phyloP scores from a whole-genome alignment of 2,888 invertebrate genomes.

The Caenorhabditis sp. region DNA sequence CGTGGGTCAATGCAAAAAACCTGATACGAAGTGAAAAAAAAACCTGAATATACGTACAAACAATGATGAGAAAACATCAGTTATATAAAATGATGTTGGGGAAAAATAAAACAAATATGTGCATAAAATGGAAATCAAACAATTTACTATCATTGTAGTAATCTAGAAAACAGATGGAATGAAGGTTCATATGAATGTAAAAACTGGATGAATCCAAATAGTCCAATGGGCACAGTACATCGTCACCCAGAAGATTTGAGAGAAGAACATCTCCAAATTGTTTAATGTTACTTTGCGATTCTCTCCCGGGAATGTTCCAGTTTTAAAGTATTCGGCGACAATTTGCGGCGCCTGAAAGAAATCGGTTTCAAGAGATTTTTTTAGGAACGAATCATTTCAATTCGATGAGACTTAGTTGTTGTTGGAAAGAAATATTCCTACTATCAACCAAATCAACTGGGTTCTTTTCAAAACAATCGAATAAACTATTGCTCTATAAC shows the following conservation, averaged over 20 bases:
- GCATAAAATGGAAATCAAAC: conserved; percentile 1
- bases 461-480: too few relatives aligned
- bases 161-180: neutral
- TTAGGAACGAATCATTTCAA: too few relatives aligned
- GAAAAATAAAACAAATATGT: neutral
- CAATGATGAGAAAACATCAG: conserved; percentile 34
- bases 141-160: neutral
- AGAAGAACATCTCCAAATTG: conserved; percentile 32
- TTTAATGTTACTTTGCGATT: conserved; percentile 40
- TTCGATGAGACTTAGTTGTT: too few relatives aligned
- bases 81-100: conserved; percentile 21
- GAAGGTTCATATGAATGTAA: conserved; percentile 1
- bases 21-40: too few relatives aligned
- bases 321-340: conserved; percentile 66
- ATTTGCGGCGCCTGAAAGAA: conserved; percentile 56
- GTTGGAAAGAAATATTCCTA: too few relatives aligned
- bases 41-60: conserved; percentile 37
- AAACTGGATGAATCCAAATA: conserved; percentile 59
- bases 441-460: too few relatives aligned
- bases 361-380: too few relatives aligned
- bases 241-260: conserved; percentile 63
- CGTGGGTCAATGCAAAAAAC: too few relatives aligned
- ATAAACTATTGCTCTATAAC: neutral
- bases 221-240: conserved; percentile 63
- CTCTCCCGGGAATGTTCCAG: conserved; percentile 59